phyloP scores from a whole-genome alignment of 2,888 invertebrate species.

The Drosophila rellima region DNA sequence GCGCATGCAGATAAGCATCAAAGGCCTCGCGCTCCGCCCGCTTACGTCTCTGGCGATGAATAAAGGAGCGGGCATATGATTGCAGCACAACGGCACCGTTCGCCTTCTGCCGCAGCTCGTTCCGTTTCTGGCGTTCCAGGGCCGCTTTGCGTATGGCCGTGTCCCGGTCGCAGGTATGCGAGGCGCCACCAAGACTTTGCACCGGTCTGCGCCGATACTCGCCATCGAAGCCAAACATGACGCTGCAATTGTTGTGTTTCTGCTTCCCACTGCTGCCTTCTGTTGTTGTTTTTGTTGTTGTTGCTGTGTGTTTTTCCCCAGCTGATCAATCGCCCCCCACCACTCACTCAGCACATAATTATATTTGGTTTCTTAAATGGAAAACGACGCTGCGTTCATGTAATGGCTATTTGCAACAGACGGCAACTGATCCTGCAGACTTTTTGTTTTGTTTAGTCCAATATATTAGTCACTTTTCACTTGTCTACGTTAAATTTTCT shows the following conservation, averaged over 20 bases:
- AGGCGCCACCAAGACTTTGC: conserved; percentile 96
- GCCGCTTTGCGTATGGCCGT: conserved; percentile 91
- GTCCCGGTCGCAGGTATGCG: conserved; percentile 90
- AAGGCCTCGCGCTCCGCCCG: conserved; percentile 89
- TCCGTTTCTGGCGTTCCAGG: conserved; percentile 94
- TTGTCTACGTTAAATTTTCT: conserved; percentile 54
- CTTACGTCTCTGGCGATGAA: conserved; percentile 90
- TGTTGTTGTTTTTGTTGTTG: conserved; percentile 42
- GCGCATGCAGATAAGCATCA: conserved; percentile 87
- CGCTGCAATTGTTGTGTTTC: conserved; percentile 48
- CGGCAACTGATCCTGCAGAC: conserved; percentile 3
- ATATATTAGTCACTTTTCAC: conserved; percentile 28
- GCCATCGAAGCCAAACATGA: conserved; percentile 94
- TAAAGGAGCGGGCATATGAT: conserved; percentile 91
- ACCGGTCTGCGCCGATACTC: conserved; percentile 94
- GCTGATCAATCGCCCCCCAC: conserved; percentile 55
- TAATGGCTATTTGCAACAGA: conserved; percentile 6
- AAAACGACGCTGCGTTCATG: conserved; percentile 1
- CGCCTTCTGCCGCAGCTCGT: conserved; percentile 91
- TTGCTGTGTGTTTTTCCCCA: conserved; percentile 43
- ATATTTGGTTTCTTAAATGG: conserved; percentile 21
- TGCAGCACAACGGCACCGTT: conserved; percentile 93
- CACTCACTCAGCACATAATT: conserved; percentile 51
- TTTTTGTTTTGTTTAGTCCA: conserved; percentile 9
- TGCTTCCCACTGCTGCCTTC: conserved; percentile 11